phyloP scores from a whole-genome alignment of 2,888 invertebrate genomes.

The Tricholauxania praeusta region DNA sequence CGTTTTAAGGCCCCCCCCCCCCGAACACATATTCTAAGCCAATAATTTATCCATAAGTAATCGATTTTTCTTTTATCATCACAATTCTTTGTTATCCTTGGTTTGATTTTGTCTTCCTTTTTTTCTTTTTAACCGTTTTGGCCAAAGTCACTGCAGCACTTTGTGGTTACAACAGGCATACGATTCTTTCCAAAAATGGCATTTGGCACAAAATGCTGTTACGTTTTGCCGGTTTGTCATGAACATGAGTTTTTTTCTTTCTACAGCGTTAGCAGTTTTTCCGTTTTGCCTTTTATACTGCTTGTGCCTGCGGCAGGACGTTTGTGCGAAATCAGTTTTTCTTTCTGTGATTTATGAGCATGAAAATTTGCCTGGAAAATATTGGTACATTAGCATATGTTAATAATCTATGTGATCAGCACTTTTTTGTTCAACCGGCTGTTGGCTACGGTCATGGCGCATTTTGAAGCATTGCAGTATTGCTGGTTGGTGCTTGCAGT shows the following conservation, averaged over 20 bases:
- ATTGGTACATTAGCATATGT: conserved; percentile 49
- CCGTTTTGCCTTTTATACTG: conserved; percentile 41
- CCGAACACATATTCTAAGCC: conserved; percentile 14
- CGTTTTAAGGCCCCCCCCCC: background rate
- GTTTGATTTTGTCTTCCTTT: background rate
- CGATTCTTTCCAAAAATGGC: conserved; percentile 7
- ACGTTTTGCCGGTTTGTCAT: conserved; percentile 26
- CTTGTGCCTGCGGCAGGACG: conserved; percentile 10
- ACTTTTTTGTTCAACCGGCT: conserved; percentile 35
- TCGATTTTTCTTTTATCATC: conserved; percentile 40
- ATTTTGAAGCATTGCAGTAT: background rate
- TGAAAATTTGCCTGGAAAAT: conserved; percentile 45
- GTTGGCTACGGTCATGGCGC: background rate
- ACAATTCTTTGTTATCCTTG: background rate
- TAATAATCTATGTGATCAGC: conserved; percentile 48
- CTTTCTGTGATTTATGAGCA: conserved; percentile 46
- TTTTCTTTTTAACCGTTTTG: background rate
- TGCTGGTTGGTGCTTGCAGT: background rate
- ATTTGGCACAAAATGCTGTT: background rate
- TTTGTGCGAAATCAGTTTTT: conserved; percentile 24
- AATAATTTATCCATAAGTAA: conserved; percentile 45
- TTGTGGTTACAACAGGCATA: conserved; percentile 28
- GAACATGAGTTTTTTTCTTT: conserved; percentile 12
- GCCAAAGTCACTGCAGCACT: conserved; percentile 37
- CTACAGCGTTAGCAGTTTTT: conserved; percentile 43